Percentiles rank a stretch among this genome's conserved stretches.
These are phyloP conservation scores for Alethe diademata DNA, from an alignment of 2,113 vertebrate genomes.

Conservation along the genomic window DNA sequence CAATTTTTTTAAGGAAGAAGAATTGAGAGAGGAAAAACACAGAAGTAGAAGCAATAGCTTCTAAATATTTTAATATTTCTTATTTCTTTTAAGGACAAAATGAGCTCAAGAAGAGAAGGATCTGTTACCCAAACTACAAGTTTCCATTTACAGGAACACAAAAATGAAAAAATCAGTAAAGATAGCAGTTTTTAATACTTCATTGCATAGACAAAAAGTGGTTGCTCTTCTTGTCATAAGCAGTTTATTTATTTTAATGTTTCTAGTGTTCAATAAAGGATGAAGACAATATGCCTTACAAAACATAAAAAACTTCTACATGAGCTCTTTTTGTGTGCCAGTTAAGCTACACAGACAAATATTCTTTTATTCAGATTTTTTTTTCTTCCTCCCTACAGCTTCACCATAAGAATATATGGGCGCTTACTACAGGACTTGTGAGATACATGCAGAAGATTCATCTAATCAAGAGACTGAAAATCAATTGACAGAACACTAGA, in stretches of 20 bases:
- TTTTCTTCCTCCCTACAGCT: neutral
- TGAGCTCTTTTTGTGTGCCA: neutral
- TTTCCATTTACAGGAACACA: neutral
- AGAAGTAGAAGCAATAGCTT: neutral
- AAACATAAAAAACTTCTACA: neutral
- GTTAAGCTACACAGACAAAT: neutral
- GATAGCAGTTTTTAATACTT: neutral
- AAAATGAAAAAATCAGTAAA: neutral
- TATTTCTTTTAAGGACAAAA: neutral
- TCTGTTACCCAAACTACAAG: neutral
- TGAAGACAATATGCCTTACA: neutral
- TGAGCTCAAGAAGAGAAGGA: neutral
- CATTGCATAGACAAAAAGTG: neutral
- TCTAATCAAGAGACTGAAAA: neutral
- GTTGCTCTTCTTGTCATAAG: neutral
- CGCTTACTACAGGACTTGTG: neutral
- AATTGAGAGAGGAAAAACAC: neutral
- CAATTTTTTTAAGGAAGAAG: neutral
- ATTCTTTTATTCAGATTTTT: neutral
- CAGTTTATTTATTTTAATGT: neutral
- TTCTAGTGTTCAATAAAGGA: neutral
- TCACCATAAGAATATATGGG: neutral
- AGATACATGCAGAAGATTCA: neutral
- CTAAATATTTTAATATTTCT: neutral
- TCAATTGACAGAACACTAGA: neutral